phyloP scores from a whole-genome alignment of 1,140 invertebrate genomes.

The Lucilia sericata region DNA sequence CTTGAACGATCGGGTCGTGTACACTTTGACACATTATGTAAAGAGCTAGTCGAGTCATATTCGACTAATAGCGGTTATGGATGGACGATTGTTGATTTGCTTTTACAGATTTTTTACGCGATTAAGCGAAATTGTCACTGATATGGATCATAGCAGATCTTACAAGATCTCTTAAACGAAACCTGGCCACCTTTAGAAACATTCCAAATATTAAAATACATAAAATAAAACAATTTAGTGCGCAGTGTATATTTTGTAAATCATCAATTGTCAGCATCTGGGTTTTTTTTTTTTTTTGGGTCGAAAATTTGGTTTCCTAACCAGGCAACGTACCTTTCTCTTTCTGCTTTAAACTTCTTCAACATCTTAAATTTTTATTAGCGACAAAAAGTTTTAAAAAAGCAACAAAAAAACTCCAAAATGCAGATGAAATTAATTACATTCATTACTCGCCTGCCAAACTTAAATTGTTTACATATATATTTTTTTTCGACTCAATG shows the following conservation, averaged over 20 bases:
- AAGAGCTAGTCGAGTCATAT: too few relatives aligned
- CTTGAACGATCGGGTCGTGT: too few relatives aligned
- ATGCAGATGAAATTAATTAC: conserved; percentile 25
- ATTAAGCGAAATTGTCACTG: too few relatives aligned
- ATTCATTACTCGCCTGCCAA: conserved; percentile 33
- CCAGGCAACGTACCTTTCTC: neutral
- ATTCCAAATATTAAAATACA: neutral
- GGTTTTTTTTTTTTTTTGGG: neutral
- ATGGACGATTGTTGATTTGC: too few relatives aligned
- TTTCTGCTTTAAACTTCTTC: too few relatives aligned
- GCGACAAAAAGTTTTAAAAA: neutral
- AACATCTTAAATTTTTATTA: neutral
- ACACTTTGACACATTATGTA: too few relatives aligned
- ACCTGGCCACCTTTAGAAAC: neutral
- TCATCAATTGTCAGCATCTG: neutral
- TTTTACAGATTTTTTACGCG: too few relatives aligned
- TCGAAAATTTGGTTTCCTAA: neutral
- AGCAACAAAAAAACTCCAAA: neutral
- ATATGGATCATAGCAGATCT: too few relatives aligned
- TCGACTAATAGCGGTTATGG: too few relatives aligned
- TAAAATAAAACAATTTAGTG: neutral
- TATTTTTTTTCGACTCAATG: neutral
- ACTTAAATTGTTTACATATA: conserved; percentile 38
- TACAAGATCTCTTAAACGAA: too few relatives aligned
- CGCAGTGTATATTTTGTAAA: neutral